Percentiles rank a stretch among this genome's conserved stretches.
These are phyloP conservation scores for Pelmatolapia mariae DNA, from an alignment of 2,113 vertebrate genomes.

Conservation along the genomic window DNA sequence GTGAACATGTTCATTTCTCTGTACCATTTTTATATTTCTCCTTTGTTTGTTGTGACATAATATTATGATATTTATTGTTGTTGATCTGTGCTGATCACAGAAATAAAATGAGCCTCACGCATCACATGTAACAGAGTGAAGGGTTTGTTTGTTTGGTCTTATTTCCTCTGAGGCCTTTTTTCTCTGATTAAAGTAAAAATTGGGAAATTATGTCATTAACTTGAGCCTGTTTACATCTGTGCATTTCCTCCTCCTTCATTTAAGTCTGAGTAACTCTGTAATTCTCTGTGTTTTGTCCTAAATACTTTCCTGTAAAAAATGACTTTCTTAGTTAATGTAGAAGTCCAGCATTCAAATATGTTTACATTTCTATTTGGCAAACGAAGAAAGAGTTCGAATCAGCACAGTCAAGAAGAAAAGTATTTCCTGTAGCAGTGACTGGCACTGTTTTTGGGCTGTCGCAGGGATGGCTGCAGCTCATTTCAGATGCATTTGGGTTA, in stretches of 20 bases:
- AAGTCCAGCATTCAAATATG: not conserved
- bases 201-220: not conserved
- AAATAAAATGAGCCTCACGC: not conserved
- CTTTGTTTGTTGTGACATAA: not conserved
- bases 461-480: not conserved
- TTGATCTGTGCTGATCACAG: not conserved
- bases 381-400: not conserved
- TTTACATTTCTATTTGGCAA: not conserved
- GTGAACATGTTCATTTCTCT: accelerated
- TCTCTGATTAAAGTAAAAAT: not conserved
- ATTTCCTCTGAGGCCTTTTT: not conserved
- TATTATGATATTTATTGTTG: not conserved
- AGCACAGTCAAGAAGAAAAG: not conserved
- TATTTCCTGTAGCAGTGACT: not conserved
- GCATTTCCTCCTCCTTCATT: accelerated
- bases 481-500: not conserved
- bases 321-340: not conserved
- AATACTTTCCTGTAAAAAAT: not conserved
- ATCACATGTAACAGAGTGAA: not conserved
- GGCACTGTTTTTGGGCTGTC: not conserved
- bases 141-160: not conserved
- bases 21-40: not conserved
- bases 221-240: not conserved
- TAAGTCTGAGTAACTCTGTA: not conserved
- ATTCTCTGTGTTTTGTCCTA: not conserved